phyloP scores from a whole-genome alignment of 2,888 invertebrate species.

The Bembecia ichneumoniformis region DNA sequence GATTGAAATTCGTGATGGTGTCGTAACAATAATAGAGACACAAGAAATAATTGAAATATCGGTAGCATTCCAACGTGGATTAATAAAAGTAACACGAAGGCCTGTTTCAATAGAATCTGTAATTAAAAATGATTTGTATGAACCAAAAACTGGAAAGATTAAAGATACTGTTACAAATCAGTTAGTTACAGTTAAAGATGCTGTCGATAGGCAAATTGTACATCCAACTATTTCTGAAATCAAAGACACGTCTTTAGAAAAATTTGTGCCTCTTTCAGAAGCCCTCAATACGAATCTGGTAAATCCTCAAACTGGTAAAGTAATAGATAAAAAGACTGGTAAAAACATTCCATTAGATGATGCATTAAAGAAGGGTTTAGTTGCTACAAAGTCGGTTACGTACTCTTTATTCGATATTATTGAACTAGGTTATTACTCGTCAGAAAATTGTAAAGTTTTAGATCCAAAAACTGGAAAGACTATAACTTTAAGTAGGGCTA shows the following conservation, averaged over 20 bases:
- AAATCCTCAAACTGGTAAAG: slow-evolving; percentile 78
- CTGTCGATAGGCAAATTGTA: slow-evolving; percentile 83
- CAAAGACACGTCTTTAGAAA: slow-evolving; percentile 81
- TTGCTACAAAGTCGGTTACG: slow-evolving; percentile 79
- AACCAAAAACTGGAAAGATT: slow-evolving; percentile 78
- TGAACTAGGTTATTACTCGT: slow-evolving; percentile 82
- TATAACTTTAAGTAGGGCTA: slow-evolving; percentile 82
- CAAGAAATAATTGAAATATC: slow-evolving; percentile 78
- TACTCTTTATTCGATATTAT: slow-evolving; percentile 82
- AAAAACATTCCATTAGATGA: slow-evolving; percentile 78
- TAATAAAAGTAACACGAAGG: slow-evolving; percentile 77
- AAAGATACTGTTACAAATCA: slow-evolving; percentile 81
- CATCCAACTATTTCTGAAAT: slow-evolving; percentile 87
- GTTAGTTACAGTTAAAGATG: slow-evolving; percentile 80
- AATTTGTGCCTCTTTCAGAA: slow-evolving; percentile 80
- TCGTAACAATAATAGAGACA: slow-evolving; percentile 79
- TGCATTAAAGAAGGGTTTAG: slow-evolving; percentile 78
- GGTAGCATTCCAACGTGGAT: slow-evolving; percentile 79
- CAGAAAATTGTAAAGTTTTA: slow-evolving; percentile 80
- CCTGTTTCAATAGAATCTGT: slow-evolving; percentile 85
- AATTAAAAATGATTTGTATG: slow-evolving; percentile 79
- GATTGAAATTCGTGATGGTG: slow-evolving; percentile 81
- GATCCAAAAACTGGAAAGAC: slow-evolving; percentile 83
- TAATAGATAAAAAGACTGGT: slow-evolving; percentile 81
- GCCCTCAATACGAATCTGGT: slow-evolving; percentile 80